Evolutionary conservation across 30 jellyfish, hydroid and myxozoan species (phyloP), one percentile per base, ranked within the genome.

Genomic region (Aurelia aurita): DNA sequence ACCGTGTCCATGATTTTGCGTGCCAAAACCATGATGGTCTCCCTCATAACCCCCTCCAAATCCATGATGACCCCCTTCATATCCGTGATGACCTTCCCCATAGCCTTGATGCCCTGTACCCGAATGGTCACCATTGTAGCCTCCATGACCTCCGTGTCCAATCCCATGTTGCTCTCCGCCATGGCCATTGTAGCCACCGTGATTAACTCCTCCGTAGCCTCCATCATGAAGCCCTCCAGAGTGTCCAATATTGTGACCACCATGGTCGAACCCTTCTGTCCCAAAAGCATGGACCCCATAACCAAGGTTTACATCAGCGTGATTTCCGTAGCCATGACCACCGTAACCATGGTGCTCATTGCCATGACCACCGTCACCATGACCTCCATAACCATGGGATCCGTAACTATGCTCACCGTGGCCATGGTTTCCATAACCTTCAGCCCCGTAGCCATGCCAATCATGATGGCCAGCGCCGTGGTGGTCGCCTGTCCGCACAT

Each of bases 71-170:
- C 83, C 83, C 16, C 9, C 83, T 18, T 29, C 54, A 29, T 18
- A 45, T 23, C 57, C 67, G 4, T 57, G 83, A 64, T 71, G 57
- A 11, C 81, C 80, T 27, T 14, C 53, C 7, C 29, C 60, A 71
- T 28, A 68, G 4, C 47, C 65, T 4, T 49, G 69, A n/a, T 63
- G 9, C 22, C 75, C 91, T 1, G 13, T 60, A 8, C 70, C 77
- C 25, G 46, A 72, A 14, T 32, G 27, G 14, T 58, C 28, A 57
- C 55, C 87, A 25, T 76, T 76, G 27, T 28, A 2, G 14, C 78
- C 77, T 32, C 75, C 65, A 26, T 80, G 90, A 8, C 74, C 82
- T 28, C 74, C 90, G 53, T 80, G 73, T 13, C 63, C 89, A 44
- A 25, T 18, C 9, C 82, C 73, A 19, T 47, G 57, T 1, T 71